Percentiles rank a stretch among this genome's conserved stretches.
These are phyloP conservation scores for Macaria notata DNA, from an alignment of 2,888 invertebrate genomes.

Conservation along the genomic window DNA sequence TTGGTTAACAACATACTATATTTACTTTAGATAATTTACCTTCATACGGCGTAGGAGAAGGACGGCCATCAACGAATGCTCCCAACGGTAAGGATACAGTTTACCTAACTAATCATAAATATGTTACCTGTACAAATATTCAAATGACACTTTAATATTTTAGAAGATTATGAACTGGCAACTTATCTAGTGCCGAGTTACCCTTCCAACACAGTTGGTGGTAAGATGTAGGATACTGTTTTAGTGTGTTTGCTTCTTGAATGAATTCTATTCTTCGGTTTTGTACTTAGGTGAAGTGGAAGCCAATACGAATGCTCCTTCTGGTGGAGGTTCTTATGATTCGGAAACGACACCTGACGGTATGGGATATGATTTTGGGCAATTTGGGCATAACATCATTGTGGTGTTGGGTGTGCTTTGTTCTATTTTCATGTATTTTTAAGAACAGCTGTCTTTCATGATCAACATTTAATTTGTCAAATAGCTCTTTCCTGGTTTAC, in stretches of 20 bases:
- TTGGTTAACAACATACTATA: not conserved
- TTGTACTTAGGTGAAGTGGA: slow-evolving; percentile 14
- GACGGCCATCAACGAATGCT: not conserved
- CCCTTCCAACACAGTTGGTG: slow-evolving; percentile 8
- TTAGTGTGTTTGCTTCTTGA: not conserved
- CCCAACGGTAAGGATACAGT: slow-evolving; percentile 8
- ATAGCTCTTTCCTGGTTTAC: too few relatives aligned
- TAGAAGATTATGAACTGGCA: not conserved
- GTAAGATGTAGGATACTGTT: slow-evolving; percentile 3
- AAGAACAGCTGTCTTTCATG: too few relatives aligned
- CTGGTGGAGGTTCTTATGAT: not conserved
- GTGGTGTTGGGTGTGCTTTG: slow-evolving; percentile 2
- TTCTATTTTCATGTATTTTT: not conserved
- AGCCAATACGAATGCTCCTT: not conserved
- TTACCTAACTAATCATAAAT: not conserved
- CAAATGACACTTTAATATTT: not conserved
- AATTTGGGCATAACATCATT: slow-evolving; percentile 1
- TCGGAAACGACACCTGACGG: slow-evolving; percentile 6
- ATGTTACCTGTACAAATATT: not conserved
- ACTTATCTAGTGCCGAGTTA: not conserved
- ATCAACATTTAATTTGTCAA: too few relatives aligned
- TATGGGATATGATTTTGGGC: slow-evolving; percentile 9
- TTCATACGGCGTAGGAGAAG: not conserved
- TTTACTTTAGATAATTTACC: slow-evolving; percentile 14
- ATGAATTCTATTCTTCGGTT: not conserved